phyloP scores from a whole-genome alignment of 2,888 invertebrate species.

The Netelia inedita region DNA sequence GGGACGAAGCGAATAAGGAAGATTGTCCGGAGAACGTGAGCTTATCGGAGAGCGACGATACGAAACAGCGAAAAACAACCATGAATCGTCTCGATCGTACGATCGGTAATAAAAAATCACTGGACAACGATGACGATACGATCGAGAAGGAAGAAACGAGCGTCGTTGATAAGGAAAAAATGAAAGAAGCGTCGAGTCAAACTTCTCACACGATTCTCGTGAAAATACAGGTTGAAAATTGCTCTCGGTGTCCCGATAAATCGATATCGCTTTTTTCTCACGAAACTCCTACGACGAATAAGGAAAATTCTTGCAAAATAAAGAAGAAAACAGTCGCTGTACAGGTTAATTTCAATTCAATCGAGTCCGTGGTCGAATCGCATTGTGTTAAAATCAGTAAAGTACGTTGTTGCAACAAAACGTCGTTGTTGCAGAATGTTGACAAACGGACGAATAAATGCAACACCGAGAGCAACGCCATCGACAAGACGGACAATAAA shows the following conservation, averaged over 20 bases:
- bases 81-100: constrained; percentile 32
- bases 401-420: constrained; percentile 72
- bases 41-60: constrained; percentile 53
- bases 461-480: constrained; percentile 62
- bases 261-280: constrained; percentile 71
- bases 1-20: constrained; percentile 60
- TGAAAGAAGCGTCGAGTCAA: constrained; percentile 64
- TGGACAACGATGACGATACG: background rate
- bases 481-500: constrained; percentile 50
- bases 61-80: constrained; percentile 57
- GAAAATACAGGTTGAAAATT: constrained; percentile 80
- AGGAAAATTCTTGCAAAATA: constrained; percentile 68
- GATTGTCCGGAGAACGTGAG: constrained; percentile 63
- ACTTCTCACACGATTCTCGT: constrained; percentile 73
- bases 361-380: constrained; percentile 73
- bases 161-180: constrained; percentile 31
- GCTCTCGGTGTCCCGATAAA: constrained; percentile 74
- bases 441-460: constrained; percentile 51
- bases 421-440: constrained; percentile 69
- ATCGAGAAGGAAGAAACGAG: constrained; percentile 32
- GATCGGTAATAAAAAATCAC: constrained; percentile 28
- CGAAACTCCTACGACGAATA: constrained; percentile 70
- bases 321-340: constrained; percentile 72
- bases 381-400: constrained; percentile 73
- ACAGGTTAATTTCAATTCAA: constrained; percentile 78